Evolutionary conservation across 1,140 invertebrate species (phyloP).

Genomic region (Trachelipus rathkii): DNA sequence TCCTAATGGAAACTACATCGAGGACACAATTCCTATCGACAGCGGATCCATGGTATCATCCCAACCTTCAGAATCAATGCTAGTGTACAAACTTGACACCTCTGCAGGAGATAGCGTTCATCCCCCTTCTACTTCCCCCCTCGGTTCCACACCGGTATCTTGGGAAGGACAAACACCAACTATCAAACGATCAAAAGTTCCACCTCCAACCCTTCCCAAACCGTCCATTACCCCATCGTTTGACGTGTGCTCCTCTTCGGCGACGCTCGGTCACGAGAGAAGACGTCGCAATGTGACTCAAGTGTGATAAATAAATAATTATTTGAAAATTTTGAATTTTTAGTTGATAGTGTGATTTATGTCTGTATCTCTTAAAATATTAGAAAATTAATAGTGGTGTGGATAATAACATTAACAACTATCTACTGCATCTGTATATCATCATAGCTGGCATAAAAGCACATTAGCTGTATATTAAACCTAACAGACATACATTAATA

Average conservation of each 20-base stretch:
- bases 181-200: conserved; percentile 35
- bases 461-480: no score
- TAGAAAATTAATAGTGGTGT: not conserved
- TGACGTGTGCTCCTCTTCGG: conserved; percentile 31
- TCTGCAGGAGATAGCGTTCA: conserved; percentile 31
- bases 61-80: conserved; percentile 43
- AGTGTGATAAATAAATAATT: conserved; percentile 26
- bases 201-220: conserved; percentile 39
- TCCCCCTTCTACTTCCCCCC: conserved; percentile 34
- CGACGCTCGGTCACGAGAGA: conserved; percentile 35
- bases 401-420: not conserved
- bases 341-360: not conserved
- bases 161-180: conserved; percentile 30
- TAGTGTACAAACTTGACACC: conserved; percentile 40
- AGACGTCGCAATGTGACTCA: conserved; percentile 44
- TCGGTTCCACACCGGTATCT: conserved; percentile 31
- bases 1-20: conserved; percentile 44
- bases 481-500: no score
- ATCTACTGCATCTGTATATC: no score
- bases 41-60: conserved; percentile 43
- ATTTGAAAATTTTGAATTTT: not conserved
- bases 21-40: conserved; percentile 42
- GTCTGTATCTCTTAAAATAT: not conserved
- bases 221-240: conserved; percentile 35
- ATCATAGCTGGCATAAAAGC: no score